Percentiles rank a stretch among this genome's conserved stretches.
Evolutionary conservation across 2,797 vertebrate species (phyloP).

Genomic region (Chaunax sp.): DNA sequence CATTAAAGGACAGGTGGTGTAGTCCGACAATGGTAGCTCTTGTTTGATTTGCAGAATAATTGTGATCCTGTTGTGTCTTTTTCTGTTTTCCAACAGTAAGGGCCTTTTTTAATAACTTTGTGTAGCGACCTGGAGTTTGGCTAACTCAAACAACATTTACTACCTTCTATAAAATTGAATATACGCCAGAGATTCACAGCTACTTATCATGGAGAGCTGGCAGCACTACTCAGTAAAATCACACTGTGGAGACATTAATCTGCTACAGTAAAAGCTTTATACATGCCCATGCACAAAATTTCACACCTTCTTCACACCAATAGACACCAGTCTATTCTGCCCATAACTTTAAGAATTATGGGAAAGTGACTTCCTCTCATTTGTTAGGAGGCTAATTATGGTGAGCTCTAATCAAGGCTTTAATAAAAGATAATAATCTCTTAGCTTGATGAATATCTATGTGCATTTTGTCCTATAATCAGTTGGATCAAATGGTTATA

Average conservation of each 20-base stretch:
- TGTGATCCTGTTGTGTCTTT: conserved; percentile 11
- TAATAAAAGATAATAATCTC: no score
- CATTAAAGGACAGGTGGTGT: no score
- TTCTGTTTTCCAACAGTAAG: conserved; percentile 24
- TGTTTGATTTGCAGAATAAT: conserved; percentile 8
- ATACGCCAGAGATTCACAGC: conserved; percentile 10
- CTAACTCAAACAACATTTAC: conserved; percentile 28
- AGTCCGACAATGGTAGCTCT: no score
- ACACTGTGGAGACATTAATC: not conserved
- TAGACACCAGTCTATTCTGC: not conserved
- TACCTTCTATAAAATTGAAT: conserved; percentile 15
- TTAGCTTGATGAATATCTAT: no score
- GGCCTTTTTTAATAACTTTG: conserved; percentile 29
- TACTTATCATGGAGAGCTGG: not conserved
- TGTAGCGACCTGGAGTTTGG: conserved; percentile 20
- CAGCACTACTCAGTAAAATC: conserved; percentile 5
- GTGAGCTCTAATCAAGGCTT: no score
- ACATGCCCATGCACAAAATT: not conserved
- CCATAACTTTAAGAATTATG: not conserved
- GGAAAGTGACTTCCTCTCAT: not conserved
- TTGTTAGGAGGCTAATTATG: no score
- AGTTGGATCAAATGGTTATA: no score
- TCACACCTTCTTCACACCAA: not conserved
- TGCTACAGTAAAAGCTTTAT: conserved; percentile 2
- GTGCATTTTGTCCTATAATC: no score